A percentile compares a stretch with the other conserved stretches of the same genome.
Conservation (phyloP, 2,113 vertebrate species). For the Hippocampus comes region DNA sequence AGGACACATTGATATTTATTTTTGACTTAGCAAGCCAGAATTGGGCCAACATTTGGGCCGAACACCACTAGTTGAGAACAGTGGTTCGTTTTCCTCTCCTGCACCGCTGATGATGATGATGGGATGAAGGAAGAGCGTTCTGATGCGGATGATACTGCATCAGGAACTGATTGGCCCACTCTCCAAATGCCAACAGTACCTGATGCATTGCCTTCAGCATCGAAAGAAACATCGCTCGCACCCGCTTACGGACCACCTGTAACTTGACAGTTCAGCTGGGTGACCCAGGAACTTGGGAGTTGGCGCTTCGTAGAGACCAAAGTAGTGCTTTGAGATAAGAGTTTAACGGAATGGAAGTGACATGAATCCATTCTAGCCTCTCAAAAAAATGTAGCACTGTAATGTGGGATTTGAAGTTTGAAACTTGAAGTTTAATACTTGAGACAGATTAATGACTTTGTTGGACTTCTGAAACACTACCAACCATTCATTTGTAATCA, state of each 20-base stretch:
- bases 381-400: too few relatives aligned
- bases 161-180: slow-evolving; percentile 98
- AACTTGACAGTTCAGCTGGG: too few relatives aligned
- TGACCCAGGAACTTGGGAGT: too few relatives aligned
- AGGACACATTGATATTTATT: too few relatives aligned
- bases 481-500: neutral
- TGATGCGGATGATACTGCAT: slow-evolving; percentile 99
- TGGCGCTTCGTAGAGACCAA: too few relatives aligned
- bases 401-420: too few relatives aligned
- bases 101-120: slow-evolving; percentile 1
- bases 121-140: slow-evolving; percentile 68
- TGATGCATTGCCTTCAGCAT: slow-evolving; percentile 99
- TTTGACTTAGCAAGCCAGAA: neutral
- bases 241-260: neutral
- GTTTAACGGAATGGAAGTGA: too few relatives aligned
- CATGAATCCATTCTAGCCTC: too few relatives aligned
- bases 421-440: neutral
- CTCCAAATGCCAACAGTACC: slow-evolving; percentile 84
- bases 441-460: neutral
- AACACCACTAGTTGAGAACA: neutral
- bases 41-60: neutral
- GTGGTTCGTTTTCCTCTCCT: neutral
- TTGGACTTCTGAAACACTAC: neutral
- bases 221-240: slow-evolving; percentile 77
- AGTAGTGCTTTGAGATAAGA: too few relatives aligned